phyloP scores from a whole-genome alignment of 2,113 vertebrate genomes.

The Ifrita kowaldi region DNA sequence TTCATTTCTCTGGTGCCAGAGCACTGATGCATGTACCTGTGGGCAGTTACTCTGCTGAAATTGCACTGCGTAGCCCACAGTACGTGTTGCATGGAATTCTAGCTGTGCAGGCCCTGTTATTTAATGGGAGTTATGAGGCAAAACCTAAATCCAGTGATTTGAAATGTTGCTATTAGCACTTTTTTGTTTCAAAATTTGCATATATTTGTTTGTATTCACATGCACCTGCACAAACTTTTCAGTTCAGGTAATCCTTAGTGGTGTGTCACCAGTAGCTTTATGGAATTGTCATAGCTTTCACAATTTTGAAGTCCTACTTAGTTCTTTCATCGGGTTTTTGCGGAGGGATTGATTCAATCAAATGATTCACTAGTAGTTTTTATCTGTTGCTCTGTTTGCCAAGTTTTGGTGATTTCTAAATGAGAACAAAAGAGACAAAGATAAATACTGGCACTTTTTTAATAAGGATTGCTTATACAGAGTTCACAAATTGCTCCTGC shows the following conservation, averaged over 20 bases:
- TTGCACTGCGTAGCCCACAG: not conserved
- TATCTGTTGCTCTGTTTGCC: not conserved
- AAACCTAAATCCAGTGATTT: not conserved
- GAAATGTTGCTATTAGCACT: not conserved
- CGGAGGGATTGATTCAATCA: not conserved
- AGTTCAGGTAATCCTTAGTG: not conserved
- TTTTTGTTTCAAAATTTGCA: not conserved
- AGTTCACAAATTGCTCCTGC: not conserved
- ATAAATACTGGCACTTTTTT: not conserved
- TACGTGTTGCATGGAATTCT: not conserved
- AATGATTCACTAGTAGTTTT: not conserved
- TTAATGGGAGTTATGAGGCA: not conserved
- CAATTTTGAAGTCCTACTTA: not conserved
- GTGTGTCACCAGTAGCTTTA: not conserved
- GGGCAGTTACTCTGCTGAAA: not conserved
- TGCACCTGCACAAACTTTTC: not conserved
- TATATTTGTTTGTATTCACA: not conserved
- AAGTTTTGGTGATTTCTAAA: not conserved
- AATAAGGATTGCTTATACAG: not conserved
- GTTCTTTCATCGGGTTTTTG: not conserved
- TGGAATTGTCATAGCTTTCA: not conserved
- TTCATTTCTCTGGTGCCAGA: not conserved
- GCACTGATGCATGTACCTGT: not conserved
- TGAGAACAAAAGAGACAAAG: not conserved
- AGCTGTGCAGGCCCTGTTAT: not conserved